Evolutionary conservation across 92 coral and sea anemone genomes (phyloP).

Genomic region (Anthopleura xanthogrammica): DNA sequence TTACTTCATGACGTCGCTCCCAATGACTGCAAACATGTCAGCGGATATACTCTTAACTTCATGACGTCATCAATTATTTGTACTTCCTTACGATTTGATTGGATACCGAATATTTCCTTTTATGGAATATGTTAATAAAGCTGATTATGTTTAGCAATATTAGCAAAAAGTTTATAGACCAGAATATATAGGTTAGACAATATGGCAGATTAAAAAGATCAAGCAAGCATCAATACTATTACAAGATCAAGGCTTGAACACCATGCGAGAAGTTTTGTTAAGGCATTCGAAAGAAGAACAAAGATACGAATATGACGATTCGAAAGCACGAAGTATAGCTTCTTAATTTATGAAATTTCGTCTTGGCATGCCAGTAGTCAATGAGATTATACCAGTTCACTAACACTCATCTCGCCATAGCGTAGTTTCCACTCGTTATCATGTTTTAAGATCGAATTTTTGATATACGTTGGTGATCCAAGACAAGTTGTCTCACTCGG

Average conservation of each 20-base stretch:
- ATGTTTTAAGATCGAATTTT: neutral
- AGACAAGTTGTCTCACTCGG: neutral
- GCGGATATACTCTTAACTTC: neutral
- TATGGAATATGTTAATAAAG: neutral
- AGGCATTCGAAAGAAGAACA: too few relatives aligned
- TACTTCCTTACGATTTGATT: neutral
- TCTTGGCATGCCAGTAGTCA: neutral
- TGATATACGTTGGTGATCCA: neutral
- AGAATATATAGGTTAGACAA: too few relatives aligned
- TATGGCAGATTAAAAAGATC: too few relatives aligned
- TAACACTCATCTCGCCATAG: neutral
- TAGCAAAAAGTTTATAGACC: too few relatives aligned
- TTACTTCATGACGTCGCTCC: neutral
- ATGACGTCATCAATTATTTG: slow-evolving; percentile 8
- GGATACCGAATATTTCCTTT: neutral
- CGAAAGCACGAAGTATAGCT: too few relatives aligned
- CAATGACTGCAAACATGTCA: neutral
- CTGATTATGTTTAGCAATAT: neutral
- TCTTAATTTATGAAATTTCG: neutral
- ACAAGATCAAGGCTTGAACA: too few relatives aligned
- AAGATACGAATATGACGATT: too few relatives aligned
- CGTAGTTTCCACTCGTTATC: neutral
- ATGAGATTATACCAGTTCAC: neutral
- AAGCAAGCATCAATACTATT: too few relatives aligned
- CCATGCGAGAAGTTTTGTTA: too few relatives aligned